Conservation (phyloP, 35 echinoderm and acorn worm species). For the Apostichopus parvimensis region DNA sequence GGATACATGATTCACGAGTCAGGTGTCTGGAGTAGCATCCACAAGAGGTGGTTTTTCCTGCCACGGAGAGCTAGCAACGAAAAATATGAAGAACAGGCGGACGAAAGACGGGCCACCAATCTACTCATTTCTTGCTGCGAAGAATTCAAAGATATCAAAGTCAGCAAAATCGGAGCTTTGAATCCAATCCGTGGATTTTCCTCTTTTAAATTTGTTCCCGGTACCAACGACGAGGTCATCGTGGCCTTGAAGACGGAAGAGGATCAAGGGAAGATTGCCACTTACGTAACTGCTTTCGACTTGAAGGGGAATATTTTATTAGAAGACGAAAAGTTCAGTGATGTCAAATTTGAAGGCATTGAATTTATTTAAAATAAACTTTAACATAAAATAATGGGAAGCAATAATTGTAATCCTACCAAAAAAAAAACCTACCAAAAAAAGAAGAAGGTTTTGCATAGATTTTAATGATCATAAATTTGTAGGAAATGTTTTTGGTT, state of each 20-base stretch:
- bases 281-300: constrained; percentile 81
- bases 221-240: constrained; percentile 80
- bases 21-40: constrained; percentile 88
- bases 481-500: no score
- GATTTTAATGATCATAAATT: no score
- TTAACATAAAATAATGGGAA: no score
- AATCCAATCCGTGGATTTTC: constrained; percentile 87
- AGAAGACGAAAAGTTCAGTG: constrained; percentile 83
- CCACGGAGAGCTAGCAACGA: constrained; percentile 86
- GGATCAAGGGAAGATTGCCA: constrained; percentile 85
- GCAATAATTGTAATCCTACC: no score
- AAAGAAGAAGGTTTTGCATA: no score
- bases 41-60: constrained; percentile 93
- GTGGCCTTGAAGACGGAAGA: constrained; percentile 93
- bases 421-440: no score
- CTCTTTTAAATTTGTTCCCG: constrained; percentile 94
- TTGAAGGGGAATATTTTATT: constrained; percentile 83
- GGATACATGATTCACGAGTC: constrained; percentile 99
- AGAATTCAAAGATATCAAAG: constrained; percentile 61
- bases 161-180: constrained; percentile 72
- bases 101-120: constrained; percentile 93
- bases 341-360: constrained; percentile 97
- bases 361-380: constrained; percentile 81
- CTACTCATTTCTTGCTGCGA: constrained; percentile 71
- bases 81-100: constrained; percentile 76